Evolutionary conservation across 2,113 vertebrate species (phyloP).

Genomic region (Apaloderma vittatum): DNA sequence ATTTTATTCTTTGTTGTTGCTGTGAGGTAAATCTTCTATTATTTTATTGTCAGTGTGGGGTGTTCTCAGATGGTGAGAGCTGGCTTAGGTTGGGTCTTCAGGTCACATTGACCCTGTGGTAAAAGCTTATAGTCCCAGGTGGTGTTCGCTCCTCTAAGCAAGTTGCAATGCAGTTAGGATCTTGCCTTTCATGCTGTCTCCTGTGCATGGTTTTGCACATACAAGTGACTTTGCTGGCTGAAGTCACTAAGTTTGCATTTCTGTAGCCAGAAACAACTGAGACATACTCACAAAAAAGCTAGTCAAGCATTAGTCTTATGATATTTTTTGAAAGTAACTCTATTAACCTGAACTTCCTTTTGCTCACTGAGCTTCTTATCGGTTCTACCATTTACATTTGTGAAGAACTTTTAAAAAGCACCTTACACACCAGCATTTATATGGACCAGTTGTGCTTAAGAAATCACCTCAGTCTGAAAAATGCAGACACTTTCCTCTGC

Average conservation of each 20-base stretch:
- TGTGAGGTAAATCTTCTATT: not conserved
- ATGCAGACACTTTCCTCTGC: not conserved
- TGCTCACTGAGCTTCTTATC: not conserved
- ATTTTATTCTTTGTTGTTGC: not conserved
- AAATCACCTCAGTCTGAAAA: not conserved
- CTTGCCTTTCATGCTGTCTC: not conserved
- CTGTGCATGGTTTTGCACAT: not conserved
- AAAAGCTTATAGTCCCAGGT: not conserved
- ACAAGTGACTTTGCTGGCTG: not conserved
- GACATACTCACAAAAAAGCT: not conserved
- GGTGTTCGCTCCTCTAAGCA: not conserved
- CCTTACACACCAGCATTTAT: not conserved
- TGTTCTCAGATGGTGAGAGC: not conserved
- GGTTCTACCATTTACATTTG: not conserved
- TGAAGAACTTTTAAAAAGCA: not conserved
- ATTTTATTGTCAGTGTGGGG: accelerated
- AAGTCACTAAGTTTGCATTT: not conserved
- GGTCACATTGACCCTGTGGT: not conserved
- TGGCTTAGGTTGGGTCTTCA: not conserved
- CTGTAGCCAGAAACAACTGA: not conserved
- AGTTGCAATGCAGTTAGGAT: not conserved
- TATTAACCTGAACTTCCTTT: not conserved
- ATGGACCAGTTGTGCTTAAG: not conserved
- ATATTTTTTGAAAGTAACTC: not conserved
- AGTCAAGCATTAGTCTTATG: not conserved